phyloP scores from a whole-genome alignment of 2,888 invertebrate genomes.

The Xanthorhoe designata region DNA sequence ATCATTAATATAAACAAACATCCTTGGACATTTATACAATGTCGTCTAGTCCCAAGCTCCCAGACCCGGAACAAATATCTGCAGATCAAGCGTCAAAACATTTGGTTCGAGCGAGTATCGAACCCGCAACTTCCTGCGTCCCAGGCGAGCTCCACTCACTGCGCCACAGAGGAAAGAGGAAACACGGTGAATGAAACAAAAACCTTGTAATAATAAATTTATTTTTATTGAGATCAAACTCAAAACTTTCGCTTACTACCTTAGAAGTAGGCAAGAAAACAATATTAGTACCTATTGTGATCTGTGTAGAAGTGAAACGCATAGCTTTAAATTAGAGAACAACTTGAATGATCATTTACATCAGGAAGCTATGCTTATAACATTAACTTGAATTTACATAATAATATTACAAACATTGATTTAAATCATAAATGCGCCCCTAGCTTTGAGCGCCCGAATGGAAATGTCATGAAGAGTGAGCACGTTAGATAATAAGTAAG shows the following conservation, averaged over 20 bases:
- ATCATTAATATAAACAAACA: too few relatives aligned
- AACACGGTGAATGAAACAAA: background rate
- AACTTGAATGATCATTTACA: background rate
- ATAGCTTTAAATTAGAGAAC: background rate
- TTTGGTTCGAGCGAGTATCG: too few relatives aligned
- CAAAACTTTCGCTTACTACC: slow-evolving; percentile 13
- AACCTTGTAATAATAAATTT: slow-evolving; percentile 11
- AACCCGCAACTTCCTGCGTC: too few relatives aligned
- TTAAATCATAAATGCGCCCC: background rate
- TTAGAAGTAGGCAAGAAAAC: slow-evolving; percentile 7
- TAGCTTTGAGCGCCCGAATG: too few relatives aligned
- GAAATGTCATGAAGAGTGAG: too few relatives aligned
- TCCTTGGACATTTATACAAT: too few relatives aligned
- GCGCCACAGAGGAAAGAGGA: background rate
- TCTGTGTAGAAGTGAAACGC: slow-evolving; percentile 4
- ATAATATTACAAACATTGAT: background rate
- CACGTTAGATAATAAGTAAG: too few relatives aligned
- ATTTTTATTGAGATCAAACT: slow-evolving; percentile 33
- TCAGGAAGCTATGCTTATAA: background rate
- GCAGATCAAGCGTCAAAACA: too few relatives aligned
- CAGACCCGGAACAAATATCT: too few relatives aligned
- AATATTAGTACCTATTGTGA: slow-evolving; percentile 17
- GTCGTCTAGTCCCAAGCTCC: too few relatives aligned
- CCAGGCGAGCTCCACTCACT: too few relatives aligned
- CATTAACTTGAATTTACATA: background rate